Base-by-base conservation (phyloP, 2,113 vertebrate genomes). In the Oryzias celebensis region DNA sequence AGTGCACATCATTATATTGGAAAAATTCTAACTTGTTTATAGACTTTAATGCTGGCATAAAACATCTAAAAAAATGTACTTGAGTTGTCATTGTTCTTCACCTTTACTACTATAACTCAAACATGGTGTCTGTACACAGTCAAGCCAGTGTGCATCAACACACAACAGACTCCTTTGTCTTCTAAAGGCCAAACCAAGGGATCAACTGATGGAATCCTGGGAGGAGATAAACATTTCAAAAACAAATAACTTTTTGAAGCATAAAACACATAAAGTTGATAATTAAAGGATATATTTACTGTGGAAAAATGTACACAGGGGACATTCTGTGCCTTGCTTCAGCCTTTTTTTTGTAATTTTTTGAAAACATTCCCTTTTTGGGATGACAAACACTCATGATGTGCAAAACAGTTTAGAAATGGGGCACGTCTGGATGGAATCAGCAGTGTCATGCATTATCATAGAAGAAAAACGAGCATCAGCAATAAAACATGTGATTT, bases 161-260 rank as follows among this genome's bases (percentile, higher is more conserved):
- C 22, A 76, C 84, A 86, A 80, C 71, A 71, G 78, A 24, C 45
- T 60, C 61, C 77, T 82, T 88, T 85, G 84, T 86, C 36, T 58
- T 54, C 53, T 41, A 52, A 20, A 1, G 31, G 61, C 52, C 61
- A 58, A 61, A 66, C 52, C 52, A 23, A 51, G 14, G 41, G 14
- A 62, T 65, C 14, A 14, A 50, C 49, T 46, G 66, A 65, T 78
- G 69, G 65, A 65, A 60, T 66, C 46, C 22, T 22, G 58, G 17
- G 14, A 46, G 28, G 57, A 68, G 47, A 16, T n/a, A 16, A 58
- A 58, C 53, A 71, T 68, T 58, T 78, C 69, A 74, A 71, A 20
- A 3, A 14, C 20, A 73, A 64, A 52, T 55, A 66, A 70, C 5
- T 36, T 36, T 36, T 12, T 36, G 36, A 36, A 12, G 8, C 2